phyloP scores from a whole-genome alignment of 2,797 vertebrate genomes.

The Phoxinus dragarum region DNA sequence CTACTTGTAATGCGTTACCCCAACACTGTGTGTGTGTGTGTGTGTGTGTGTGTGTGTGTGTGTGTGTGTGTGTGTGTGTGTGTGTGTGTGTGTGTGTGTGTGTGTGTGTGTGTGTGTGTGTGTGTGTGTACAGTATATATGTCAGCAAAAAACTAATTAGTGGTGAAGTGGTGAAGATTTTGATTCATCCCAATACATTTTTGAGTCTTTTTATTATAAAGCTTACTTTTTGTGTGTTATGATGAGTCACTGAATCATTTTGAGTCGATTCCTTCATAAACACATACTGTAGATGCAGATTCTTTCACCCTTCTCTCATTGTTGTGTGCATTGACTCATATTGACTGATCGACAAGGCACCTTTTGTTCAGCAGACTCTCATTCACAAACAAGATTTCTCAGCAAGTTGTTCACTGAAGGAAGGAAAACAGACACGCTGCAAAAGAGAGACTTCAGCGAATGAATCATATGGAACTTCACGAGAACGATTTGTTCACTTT shows the following conservation, averaged over 20 bases:
- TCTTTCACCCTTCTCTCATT: neutral
- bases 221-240: neutral
- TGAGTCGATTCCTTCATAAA: neutral
- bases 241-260: constrained; percentile 7
- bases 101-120: no score
- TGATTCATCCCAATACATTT: neutral
- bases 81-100: no score
- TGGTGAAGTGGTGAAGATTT: neutral
- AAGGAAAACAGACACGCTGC: neutral
- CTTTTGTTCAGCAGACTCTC: neutral
- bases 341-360: neutral
- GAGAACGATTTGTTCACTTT: neutral
- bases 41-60: no score
- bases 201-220: neutral
- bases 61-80: no score
- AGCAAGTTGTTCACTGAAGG: neutral
- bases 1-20: neutral
- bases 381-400: neutral
- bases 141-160: no score
- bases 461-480: neutral
- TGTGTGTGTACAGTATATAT: no score
- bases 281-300: neutral
- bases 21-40: neutral
- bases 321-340: neutral
- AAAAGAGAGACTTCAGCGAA: neutral